phyloP scores from a whole-genome alignment of 2,888 invertebrate genomes.

The Hedya salicella region DNA sequence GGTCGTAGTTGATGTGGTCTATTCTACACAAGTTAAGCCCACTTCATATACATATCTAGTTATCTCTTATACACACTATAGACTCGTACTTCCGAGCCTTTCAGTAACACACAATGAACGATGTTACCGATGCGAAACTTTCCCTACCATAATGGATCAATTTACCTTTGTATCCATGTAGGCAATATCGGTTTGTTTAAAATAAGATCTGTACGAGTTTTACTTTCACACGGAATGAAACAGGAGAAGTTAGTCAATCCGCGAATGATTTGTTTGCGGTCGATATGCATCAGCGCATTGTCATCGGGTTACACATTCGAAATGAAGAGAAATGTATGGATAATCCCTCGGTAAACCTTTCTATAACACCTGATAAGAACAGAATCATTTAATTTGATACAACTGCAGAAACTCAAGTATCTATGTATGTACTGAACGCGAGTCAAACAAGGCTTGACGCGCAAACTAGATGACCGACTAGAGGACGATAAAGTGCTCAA shows the following conservation, averaged over 20 bases:
- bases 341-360: neutral
- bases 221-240: conserved; percentile 42
- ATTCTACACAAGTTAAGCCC: neutral
- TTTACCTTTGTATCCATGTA: conserved; percentile 43
- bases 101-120: conserved; percentile 40
- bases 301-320: conserved; percentile 23
- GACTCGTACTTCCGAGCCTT: conserved; percentile 20
- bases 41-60: neutral
- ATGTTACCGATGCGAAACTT: conserved; percentile 40
- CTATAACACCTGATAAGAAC: neutral
- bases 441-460: too few relatives aligned
- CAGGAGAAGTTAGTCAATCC: conserved; percentile 32
- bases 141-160: conserved; percentile 44
- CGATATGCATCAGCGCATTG: conserved; percentile 33
- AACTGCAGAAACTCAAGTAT: too few relatives aligned
- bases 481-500: too few relatives aligned
- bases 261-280: conserved; percentile 42
- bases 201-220: conserved; percentile 42
- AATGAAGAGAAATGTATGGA: conserved; percentile 26
- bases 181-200: conserved; percentile 39
- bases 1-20: neutral
- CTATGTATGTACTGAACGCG: too few relatives aligned
- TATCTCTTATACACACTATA: neutral
- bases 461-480: too few relatives aligned
- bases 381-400: too few relatives aligned